Conservation (phyloP, 2,113 vertebrate species). For the Hippocampus mohnikei region DNA sequence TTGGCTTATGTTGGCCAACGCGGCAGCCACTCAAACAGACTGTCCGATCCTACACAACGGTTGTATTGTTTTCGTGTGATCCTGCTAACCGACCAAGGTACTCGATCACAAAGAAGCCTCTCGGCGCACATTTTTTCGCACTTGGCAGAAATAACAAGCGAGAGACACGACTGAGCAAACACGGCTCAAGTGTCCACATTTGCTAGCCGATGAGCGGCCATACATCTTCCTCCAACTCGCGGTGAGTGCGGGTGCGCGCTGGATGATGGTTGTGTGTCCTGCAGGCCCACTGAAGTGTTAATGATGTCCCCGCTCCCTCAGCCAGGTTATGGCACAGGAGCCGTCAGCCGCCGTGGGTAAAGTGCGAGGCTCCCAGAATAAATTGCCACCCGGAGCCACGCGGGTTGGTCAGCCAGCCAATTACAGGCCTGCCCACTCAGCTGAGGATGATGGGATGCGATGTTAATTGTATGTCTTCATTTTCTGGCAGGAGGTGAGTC, state of each 20-base stretch:
- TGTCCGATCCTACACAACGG: not conserved
- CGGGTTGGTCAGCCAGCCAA: slow-evolving; percentile 71
- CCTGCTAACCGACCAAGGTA: not conserved
- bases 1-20: too few species aligned
- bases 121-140: not conserved
- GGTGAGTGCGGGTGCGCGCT: slow-evolving; percentile 28
- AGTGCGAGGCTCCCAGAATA: slow-evolving; percentile 67
- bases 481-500: slow-evolving; percentile 72
- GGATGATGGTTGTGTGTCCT: slow-evolving; percentile 63
- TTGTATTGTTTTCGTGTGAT: not conserved
- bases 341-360: slow-evolving; percentile 68
- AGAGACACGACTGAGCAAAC: not conserved
- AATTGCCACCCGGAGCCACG: slow-evolving; percentile 73
- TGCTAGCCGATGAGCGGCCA: slow-evolving; percentile 41
- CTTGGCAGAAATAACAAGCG: not conserved
- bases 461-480: slow-evolving; percentile 74
- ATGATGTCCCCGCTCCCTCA: slow-evolving; percentile 67
- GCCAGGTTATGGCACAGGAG: slow-evolving; percentile 70
- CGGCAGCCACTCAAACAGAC: too few species aligned
- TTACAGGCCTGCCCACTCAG: slow-evolving; percentile 68
- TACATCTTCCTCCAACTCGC: slow-evolving; percentile 44
- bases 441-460: slow-evolving; percentile 72
- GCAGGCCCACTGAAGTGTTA: slow-evolving; percentile 72
- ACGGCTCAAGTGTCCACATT: slow-evolving; percentile 23
- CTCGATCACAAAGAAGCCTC: not conserved